phyloP scores from a whole-genome alignment of 2,113 vertebrate genomes.

The Hiodon alosoides region DNA sequence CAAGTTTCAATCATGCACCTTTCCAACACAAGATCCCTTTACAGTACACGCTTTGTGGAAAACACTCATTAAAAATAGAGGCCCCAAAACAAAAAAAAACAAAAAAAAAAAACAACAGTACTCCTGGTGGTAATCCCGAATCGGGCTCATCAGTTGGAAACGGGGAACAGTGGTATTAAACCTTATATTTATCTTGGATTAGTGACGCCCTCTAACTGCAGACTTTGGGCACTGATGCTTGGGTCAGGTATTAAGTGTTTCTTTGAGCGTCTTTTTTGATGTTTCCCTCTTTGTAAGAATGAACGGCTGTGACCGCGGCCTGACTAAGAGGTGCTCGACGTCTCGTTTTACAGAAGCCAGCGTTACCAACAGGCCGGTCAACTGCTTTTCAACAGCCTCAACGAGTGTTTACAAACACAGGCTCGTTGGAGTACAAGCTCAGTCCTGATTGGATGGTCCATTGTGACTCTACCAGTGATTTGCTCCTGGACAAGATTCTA shows the following conservation, averaged over 20 bases:
- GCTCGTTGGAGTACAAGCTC: too few relatives aligned
- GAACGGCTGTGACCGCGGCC: too few relatives aligned
- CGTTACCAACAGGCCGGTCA: too few relatives aligned
- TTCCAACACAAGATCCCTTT: slow-evolving; percentile 52
- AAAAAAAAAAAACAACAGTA: too few relatives aligned
- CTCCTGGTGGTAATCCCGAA: slow-evolving; percentile 55
- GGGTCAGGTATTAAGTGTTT: slow-evolving; percentile 55
- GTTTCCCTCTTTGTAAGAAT: slow-evolving; percentile 8
- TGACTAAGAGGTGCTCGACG: too few relatives aligned
- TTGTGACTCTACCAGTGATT: too few relatives aligned
- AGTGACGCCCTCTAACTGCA: slow-evolving; percentile 56
- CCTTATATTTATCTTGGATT: slow-evolving; percentile 62
- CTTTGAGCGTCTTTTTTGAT: slow-evolving; percentile 23
- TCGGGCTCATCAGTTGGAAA: slow-evolving; percentile 58
- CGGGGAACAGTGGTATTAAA: slow-evolving; percentile 40
- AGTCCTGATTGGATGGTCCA: too few relatives aligned
- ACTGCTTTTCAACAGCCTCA: too few relatives aligned
- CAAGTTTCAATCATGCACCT: slow-evolving; percentile 66
- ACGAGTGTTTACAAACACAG: too few relatives aligned
- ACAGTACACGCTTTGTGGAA: slow-evolving; percentile 44
- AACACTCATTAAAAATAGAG: slow-evolving; percentile 47
- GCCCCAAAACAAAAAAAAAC: slow-evolving; percentile 65
- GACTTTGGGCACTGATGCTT: slow-evolving; percentile 45
- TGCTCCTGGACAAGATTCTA: too few relatives aligned
- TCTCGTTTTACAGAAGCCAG: too few relatives aligned